These are phyloP conservation scores for Anthopleura sola DNA, from an alignment of 64 coral and sea anemone species.

Conservation along the genomic window DNA sequence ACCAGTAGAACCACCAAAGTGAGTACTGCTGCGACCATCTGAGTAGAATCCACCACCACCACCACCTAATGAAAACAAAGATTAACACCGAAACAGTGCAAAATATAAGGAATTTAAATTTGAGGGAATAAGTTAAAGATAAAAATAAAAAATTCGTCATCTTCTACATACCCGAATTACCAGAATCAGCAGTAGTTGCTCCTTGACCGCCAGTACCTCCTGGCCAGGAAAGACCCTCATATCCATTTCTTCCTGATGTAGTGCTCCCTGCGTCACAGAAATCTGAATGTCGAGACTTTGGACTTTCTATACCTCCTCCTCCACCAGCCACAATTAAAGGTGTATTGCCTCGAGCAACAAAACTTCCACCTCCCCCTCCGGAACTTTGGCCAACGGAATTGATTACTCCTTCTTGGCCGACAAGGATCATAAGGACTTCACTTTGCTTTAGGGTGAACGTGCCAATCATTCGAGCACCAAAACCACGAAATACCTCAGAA, in stretches of 20 bases:
- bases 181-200: constrained; percentile 13
- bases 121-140: background rate
- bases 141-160: background rate
- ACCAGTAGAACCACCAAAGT: background rate
- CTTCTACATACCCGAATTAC: background rate
- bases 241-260: constrained; percentile 19
- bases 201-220: constrained; percentile 32
- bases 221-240: constrained; percentile 3
- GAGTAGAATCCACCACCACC: constrained; percentile 30
- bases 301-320: background rate
- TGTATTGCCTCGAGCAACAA: constrained; percentile 8
- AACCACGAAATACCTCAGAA: constrained; percentile 20
- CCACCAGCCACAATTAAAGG: constrained; percentile 18
- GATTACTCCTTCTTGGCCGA: constrained; percentile 36
- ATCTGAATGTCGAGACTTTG: background rate
- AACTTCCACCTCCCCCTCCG: constrained; percentile 35
- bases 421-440: constrained; percentile 27
- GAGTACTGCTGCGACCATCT: constrained; percentile 9
- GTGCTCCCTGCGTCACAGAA: constrained; percentile 16
- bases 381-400: background rate
- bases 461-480: constrained; percentile 36
- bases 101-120: too few species aligned
- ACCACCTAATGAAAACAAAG: constrained; percentile 21
- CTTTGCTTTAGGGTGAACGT: background rate
- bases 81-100: background rate